A percentile compares a stretch with the other conserved stretches of the same genome.
Conservation (phyloP, 2,113 vertebrate species). For the Xyrauchen texanus region DNA sequence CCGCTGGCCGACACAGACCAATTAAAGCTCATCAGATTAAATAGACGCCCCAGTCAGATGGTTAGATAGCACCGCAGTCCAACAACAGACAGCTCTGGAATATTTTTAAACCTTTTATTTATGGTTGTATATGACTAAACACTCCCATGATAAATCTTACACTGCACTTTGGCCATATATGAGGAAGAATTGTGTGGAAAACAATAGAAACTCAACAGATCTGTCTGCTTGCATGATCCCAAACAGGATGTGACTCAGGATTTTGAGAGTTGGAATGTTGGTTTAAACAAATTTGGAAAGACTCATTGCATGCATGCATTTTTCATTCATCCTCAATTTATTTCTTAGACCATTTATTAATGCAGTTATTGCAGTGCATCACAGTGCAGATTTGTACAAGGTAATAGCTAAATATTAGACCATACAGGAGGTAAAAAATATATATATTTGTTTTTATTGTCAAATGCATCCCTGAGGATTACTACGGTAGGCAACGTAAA, state of each 20-base stretch:
- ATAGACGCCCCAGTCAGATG: constrained; percentile 15
- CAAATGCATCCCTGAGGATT: neutral
- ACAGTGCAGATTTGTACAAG: neutral
- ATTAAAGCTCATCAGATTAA: constrained; percentile 42
- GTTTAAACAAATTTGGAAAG: constrained; percentile 11
- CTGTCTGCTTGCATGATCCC: constrained; percentile 40
- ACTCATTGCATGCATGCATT: constrained; percentile 16
- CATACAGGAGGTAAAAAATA: neutral
- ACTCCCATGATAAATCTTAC: constrained; percentile 13
- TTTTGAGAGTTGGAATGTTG: constrained; percentile 4
- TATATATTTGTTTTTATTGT: neutral
- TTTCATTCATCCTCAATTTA: constrained; percentile 15
- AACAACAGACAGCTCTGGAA: constrained; percentile 17
- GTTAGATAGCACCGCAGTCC: constrained; percentile 22
- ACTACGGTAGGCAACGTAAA: neutral
- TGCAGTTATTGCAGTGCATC: neutral
- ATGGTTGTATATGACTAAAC: neutral
- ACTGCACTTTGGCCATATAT: neutral
- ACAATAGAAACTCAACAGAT: neutral
- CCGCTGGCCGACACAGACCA: constrained; percentile 31
- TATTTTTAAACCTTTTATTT: neutral
- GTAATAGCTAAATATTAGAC: constrained; percentile 3
- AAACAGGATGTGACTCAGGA: constrained; percentile 46
- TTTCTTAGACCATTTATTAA: neutral
- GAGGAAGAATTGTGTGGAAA: neutral